Conservation (phyloP, 2,888 invertebrate genomes). For the Leptopilina drosophilae region DNA sequence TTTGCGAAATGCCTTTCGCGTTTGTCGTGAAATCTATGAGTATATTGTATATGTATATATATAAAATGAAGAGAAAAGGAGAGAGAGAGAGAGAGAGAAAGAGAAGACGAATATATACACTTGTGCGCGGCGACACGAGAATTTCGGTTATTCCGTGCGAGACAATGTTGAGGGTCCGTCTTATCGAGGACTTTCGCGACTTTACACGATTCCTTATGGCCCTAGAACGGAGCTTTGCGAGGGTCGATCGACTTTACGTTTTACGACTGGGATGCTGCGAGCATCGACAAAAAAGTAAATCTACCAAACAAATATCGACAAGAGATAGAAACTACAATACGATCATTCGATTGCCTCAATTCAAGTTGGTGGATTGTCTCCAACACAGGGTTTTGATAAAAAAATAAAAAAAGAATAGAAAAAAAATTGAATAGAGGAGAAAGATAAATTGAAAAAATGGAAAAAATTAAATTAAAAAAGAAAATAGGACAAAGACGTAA, state of each 20-base stretch:
- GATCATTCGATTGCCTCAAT: not conserved
- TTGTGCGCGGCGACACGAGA: not conserved
- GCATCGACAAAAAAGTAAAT: conserved; percentile 15
- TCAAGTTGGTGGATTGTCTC: not conserved
- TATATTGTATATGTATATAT: not conserved
- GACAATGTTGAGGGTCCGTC: conserved; percentile 21
- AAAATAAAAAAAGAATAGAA: not conserved
- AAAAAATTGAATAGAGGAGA: too few species aligned
- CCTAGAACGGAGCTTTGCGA: conserved; percentile 15
- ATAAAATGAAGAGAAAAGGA: too few species aligned
- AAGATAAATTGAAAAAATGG: too few species aligned
- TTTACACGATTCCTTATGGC: conserved; percentile 24
- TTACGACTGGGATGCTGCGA: conserved; percentile 11
- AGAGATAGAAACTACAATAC: conserved; percentile 4
- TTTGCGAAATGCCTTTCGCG: not conserved
- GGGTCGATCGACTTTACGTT: conserved; percentile 29
- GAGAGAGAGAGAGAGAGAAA: too few species aligned
- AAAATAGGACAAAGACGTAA: too few species aligned
- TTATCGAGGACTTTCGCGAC: conserved; percentile 35
- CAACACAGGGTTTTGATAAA: not conserved
- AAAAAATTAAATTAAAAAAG: too few species aligned
- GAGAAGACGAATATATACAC: not conserved
- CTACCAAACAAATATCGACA: conserved; percentile 22
- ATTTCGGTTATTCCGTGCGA: conserved; percentile 28
- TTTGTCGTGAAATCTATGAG: conserved; percentile 16